Evolutionary conservation across 2,888 invertebrate genomes (phyloP).

Genomic region (Dicranocentrus wangi): DNA sequence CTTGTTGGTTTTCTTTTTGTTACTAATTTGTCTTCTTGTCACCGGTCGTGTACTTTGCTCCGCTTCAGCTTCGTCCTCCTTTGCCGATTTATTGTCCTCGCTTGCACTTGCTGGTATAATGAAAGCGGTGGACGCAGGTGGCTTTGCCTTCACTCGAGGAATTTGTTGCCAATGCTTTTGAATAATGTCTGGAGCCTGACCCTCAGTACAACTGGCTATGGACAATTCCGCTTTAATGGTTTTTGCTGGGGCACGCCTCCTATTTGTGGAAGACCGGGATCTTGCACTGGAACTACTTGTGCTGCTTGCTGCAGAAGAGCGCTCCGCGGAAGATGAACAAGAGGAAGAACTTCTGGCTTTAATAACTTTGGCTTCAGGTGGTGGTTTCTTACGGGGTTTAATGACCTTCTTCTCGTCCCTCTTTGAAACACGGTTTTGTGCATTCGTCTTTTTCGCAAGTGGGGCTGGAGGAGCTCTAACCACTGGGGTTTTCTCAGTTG

Average conservation of each 20-base stretch:
- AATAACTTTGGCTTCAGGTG: constrained; percentile 34
- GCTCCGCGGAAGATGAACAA: constrained; percentile 59
- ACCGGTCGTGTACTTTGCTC: constrained; percentile 66
- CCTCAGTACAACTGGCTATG: constrained; percentile 42
- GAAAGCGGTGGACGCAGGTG: constrained; percentile 55
- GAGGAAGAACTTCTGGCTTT: constrained; percentile 58
- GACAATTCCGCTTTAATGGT: constrained; percentile 49
- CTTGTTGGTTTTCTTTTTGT: constrained; percentile 67
- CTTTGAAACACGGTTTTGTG: constrained; percentile 54
- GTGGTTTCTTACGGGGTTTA: constrained; percentile 32
- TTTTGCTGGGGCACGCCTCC: constrained; percentile 2
- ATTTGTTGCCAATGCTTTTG: constrained; percentile 64
- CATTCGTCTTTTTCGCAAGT: constrained; percentile 32
- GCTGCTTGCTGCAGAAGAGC: constrained; percentile 49
- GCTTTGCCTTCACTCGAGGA: constrained; percentile 61
- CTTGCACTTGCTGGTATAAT: constrained; percentile 55
- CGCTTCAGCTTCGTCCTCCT: constrained; percentile 52
- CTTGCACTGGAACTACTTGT: constrained; percentile 61
- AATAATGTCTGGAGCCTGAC: constrained; percentile 49
- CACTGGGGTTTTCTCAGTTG: constrained; percentile 46
- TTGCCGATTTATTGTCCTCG: constrained; percentile 56
- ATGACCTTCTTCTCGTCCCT: constrained; percentile 50
- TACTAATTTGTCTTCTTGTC: constrained; percentile 68
- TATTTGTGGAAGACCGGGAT: constrained; percentile 48
- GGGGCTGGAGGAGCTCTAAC: constrained; percentile 50